Base-by-base conservation (phyloP, 2,888 invertebrate genomes). In the Achlya flavicornis region DNA sequence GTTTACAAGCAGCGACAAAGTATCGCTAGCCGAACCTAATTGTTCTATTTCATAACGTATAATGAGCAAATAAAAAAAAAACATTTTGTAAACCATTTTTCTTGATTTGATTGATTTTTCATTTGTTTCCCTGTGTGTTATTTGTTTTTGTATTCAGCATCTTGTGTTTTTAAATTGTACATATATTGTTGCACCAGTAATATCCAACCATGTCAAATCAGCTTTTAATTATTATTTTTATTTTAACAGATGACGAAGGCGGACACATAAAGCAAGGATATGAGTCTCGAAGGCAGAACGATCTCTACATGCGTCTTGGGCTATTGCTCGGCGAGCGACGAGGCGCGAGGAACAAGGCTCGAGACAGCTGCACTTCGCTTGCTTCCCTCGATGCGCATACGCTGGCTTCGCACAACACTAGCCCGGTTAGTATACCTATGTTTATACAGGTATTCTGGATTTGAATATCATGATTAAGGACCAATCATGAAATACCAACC, bases 261-360 rank as follows among this genome's bases (percentile, higher is more conserved):
- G 95, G 95, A 66, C 95, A 95, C 76, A 95, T 96, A 73, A 96
- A 96, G 83, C 95, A 95, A 69, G 92, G 91, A 0, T 92, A 88
- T 70, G 93, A 93, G 91, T 86, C 92, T 0, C 69, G 92, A 11
- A 69, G 93, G 32, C 93, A 97, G 86, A 96, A 96, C 81, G 97
- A 97, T 84, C 94, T 98, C 73, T 97, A 97, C 90, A 96, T 97
- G 95, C 94, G 97, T 26, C 93, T 98, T 53, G 97, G 97, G 0
- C 92, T 98, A n/a, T 92, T 98, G 57, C 93, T 98, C 62, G 97
- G 97, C 0, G 96, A 97, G 75, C 93, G 95, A 64, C 94, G 95
- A 14, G 89, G 95, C 41, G 83, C 90, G 26, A 79, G 93, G 61
- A 94, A 94, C 70, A 93, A 92, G 66, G 89, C 91, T 60, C 72